Conservation (phyloP, 2,797 vertebrate genomes). For the Menidia menidia region DNA sequence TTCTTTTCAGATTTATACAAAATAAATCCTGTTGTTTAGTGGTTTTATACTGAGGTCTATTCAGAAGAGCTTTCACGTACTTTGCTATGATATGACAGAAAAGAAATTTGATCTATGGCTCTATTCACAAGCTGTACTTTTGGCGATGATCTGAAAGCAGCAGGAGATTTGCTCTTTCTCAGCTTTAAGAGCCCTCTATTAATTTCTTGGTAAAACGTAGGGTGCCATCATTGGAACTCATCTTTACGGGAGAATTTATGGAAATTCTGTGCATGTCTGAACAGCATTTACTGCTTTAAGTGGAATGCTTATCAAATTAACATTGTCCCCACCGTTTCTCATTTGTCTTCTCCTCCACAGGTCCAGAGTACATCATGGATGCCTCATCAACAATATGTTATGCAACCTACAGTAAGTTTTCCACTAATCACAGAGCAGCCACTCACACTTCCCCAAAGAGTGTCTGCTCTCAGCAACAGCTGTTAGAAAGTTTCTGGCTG, state of each 20-base stretch:
- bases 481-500: slow-evolving; percentile 26
- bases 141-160: slow-evolving; percentile 55
- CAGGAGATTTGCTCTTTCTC: slow-evolving; percentile 52
- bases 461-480: slow-evolving; percentile 8
- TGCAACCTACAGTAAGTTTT: slow-evolving; percentile 99
- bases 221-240: slow-evolving; percentile 40
- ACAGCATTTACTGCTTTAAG: slow-evolving; percentile 35
- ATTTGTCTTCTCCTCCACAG: slow-evolving; percentile 87
- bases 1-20: too few species aligned
- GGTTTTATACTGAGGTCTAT: slow-evolving; percentile 5
- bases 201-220: slow-evolving; percentile 54
- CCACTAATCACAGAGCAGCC: slow-evolving; percentile 24
- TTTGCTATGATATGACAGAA: slow-evolving; percentile 31
- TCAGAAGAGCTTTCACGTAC: slow-evolving; percentile 18
- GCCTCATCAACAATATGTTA: slow-evolving; percentile 99
- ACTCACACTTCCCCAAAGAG: slow-evolving; percentile 5
- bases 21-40: slow-evolving; percentile 3
- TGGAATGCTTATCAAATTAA: slow-evolving; percentile 6
- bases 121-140: slow-evolving; percentile 40
- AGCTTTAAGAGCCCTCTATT: slow-evolving; percentile 49
- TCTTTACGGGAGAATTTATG: slow-evolving; percentile 26
- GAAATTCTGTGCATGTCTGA: slow-evolving; percentile 54
- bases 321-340: slow-evolving; percentile 51
- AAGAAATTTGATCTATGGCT: slow-evolving; percentile 49
- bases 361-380: slow-evolving; percentile 99